Evolutionary conservation across 1,140 invertebrate species (phyloP).

Genomic region (Arctopsyche grandis): DNA sequence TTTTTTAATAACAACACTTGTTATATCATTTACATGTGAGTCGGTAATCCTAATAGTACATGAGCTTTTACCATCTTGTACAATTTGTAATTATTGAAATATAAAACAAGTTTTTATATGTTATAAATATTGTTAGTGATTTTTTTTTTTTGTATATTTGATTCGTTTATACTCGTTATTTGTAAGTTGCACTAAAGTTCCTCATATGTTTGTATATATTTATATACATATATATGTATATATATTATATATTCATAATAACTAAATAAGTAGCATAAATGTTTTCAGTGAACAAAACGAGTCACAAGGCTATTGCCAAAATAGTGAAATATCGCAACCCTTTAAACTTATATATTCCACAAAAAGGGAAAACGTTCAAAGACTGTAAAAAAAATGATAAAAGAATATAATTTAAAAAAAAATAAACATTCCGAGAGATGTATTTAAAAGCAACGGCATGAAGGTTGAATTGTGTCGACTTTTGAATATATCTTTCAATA

Average conservation of each 20-base stretch:
- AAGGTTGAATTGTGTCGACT: too few species aligned
- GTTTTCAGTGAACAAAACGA: constrained; percentile 24
- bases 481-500: too few species aligned
- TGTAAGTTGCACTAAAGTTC: constrained; percentile 55
- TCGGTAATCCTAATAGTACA: too few species aligned
- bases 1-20: too few species aligned
- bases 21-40: too few species aligned
- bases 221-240: constrained; percentile 21
- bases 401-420: constrained; percentile 29
- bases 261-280: constrained; percentile 31
- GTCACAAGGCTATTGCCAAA: constrained; percentile 50
- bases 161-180: constrained; percentile 41
- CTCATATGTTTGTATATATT: constrained; percentile 49
- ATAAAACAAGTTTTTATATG: constrained; percentile 26
- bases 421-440: constrained; percentile 48
- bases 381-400: constrained; percentile 45
- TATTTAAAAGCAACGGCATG: constrained; percentile 19
- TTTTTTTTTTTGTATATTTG: constrained; percentile 45
- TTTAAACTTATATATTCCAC: constrained; percentile 45
- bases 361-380: constrained; percentile 46
- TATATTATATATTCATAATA: too few species aligned
- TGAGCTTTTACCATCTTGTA: constrained; percentile 25
- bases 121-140: constrained; percentile 43
- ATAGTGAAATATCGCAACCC: constrained; percentile 46
- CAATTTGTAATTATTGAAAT: constrained; percentile 20